These are phyloP conservation scores for Podarcis cretensis DNA, from an alignment of 2,113 vertebrate genomes.

Conservation along the genomic window DNA sequence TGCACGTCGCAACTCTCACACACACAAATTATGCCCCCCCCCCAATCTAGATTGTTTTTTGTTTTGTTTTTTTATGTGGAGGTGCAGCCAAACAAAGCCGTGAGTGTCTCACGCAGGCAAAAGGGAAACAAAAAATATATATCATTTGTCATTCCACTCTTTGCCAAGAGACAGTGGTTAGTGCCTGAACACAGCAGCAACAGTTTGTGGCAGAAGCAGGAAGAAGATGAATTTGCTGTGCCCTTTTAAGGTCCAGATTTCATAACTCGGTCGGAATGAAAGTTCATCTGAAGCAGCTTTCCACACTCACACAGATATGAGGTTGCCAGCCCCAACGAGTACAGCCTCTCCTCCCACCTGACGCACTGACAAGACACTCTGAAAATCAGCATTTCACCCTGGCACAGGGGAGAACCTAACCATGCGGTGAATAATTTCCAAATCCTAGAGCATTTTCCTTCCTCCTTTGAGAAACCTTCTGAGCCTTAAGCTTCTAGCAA, in stretches of 20 bases:
- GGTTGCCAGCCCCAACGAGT: slow-evolving; percentile 27
- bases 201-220: slow-evolving; percentile 44
- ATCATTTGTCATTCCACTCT: slow-evolving; percentile 44
- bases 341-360: slow-evolving; percentile 25
- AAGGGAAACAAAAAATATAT: slow-evolving; percentile 37
- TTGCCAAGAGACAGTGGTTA: slow-evolving; percentile 50
- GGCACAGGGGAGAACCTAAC: slow-evolving; percentile 3
- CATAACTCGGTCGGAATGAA: slow-evolving; percentile 29
- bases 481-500: slow-evolving; percentile 13
- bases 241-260: slow-evolving; percentile 24
- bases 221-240: slow-evolving; percentile 46
- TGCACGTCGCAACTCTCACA: background rate
- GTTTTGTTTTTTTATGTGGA: slow-evolving; percentile 15
- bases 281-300: slow-evolving; percentile 42
- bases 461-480: slow-evolving; percentile 23
- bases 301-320: slow-evolving; percentile 22
- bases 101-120: slow-evolving; percentile 48
- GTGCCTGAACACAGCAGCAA: slow-evolving; percentile 45
- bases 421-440: slow-evolving; percentile 4
- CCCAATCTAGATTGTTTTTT: slow-evolving; percentile 20
- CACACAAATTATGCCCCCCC: background rate
- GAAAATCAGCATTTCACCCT: background rate
- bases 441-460: background rate
- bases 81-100: slow-evolving; percentile 49
- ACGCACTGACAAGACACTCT: background rate